A percentile compares a stretch with the other conserved stretches of the same genome.
These are phyloP conservation scores for Alcis repandata DNA, from an alignment of 2,888 invertebrate species.

Conservation along the genomic window DNA sequence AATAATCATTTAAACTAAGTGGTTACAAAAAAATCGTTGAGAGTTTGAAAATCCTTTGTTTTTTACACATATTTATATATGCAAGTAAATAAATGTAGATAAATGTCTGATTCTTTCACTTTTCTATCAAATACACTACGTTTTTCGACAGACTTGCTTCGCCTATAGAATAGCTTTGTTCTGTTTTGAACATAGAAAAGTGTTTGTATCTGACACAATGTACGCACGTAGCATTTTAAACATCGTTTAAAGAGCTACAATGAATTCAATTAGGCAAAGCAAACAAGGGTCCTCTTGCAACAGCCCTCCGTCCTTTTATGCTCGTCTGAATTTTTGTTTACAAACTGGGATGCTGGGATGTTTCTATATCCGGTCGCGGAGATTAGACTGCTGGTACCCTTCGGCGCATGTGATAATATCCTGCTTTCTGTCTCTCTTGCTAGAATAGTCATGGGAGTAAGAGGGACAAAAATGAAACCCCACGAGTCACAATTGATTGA, in stretches of 20 bases:
- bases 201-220: conserved; percentile 53
- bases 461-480: too few relatives aligned
- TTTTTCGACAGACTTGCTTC: too few relatives aligned
- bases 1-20: not conserved
- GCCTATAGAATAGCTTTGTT: not conserved
- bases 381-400: conserved; percentile 56
- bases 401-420: too few relatives aligned
- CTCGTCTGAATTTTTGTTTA: conserved; percentile 68
- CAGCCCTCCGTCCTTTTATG: conserved; percentile 53
- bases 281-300: conserved; percentile 72
- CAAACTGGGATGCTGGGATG: conserved; percentile 52
- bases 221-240: conserved; percentile 65
- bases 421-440: too few relatives aligned
- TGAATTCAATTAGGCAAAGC: conserved; percentile 82
- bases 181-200: conserved; percentile 4
- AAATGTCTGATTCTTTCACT: too few relatives aligned
- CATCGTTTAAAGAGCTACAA: conserved; percentile 79
- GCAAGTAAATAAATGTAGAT: too few relatives aligned
- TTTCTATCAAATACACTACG: too few relatives aligned
- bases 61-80: too few relatives aligned
- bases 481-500: too few relatives aligned
- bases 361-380: conserved; percentile 35
- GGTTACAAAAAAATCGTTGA: not conserved
- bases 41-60: too few relatives aligned
- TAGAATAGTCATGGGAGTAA: too few relatives aligned